Base-by-base conservation (phyloP, 2,888 invertebrate species). In the Eupithecia dodoneata region DNA sequence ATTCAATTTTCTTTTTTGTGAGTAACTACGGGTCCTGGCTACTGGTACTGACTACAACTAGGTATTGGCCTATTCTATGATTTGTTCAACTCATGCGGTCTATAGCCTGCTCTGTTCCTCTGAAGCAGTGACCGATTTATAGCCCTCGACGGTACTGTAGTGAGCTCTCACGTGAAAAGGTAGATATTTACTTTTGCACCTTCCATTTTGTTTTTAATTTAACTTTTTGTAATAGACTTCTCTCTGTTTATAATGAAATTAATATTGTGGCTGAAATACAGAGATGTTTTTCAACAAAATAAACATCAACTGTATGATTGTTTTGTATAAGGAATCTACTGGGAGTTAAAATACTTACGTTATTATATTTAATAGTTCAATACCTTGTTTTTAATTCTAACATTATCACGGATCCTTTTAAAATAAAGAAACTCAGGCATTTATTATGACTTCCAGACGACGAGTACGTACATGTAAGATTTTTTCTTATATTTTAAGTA, bases 51-150 rank as follows among this genome's bases (percentile, higher is more conserved):
- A 45, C 45, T 45, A 45, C 45, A 7, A 30, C 30, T 30, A 30
- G 30, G 1, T 30, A 30, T 30, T 30, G 6, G 45, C 45, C 3
- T 52, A 52, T 52, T 52, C 52, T 52, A 7, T 3, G 12, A 12
- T 59, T 59, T 59, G 59, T 18, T 59, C 3, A 9, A 18, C n/a
- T 65, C 41, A 15, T 6, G 6, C n/a, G 55, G 18, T 45, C 70
- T 45, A 73, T 75, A 71, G 75, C 45, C 65, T 77, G 67, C 10
- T 66, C 30, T n/a, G 63, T 10, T 10, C 55, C 76, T 79, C 76
- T 71, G 59, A 87, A 87, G 87, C 86, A 86, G 81, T 83, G 88
- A 88, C 85, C 87, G 86, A 87, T 86, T 87, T 86, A 87, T 87
- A 71, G 80, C 75, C 66, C 84, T 82, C 86, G 41, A 55, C 78